Evolutionary conservation across 2,113 vertebrate genomes (phyloP).

Genomic region (Physeter macrocephalus): DNA sequence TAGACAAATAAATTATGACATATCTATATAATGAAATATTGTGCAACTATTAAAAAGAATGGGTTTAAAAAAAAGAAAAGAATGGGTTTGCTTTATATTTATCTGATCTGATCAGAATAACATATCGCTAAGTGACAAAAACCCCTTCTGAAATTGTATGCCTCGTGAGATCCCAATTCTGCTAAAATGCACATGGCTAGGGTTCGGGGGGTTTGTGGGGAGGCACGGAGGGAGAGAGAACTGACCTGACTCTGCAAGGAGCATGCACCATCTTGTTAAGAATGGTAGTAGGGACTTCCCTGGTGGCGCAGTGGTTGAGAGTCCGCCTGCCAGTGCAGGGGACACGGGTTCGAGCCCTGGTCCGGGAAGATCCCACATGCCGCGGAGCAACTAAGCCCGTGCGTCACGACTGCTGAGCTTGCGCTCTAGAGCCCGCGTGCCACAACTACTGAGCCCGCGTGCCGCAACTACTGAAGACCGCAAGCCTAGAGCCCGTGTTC

Average conservation of each 20-base stretch:
- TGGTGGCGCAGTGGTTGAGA: too few relatives aligned
- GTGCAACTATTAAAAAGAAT: background rate
- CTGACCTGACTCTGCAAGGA: background rate
- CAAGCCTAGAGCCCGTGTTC: too few relatives aligned
- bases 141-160: background rate
- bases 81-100: background rate
- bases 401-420: too few relatives aligned
- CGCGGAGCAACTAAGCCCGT: too few relatives aligned
- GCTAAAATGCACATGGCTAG: rapidly evolving
- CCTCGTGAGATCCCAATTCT: too few relatives aligned
- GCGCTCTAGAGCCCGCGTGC: too few relatives aligned
- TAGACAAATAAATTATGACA: background rate
- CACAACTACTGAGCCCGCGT: too few relatives aligned
- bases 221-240: background rate
- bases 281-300: too few relatives aligned
- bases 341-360: too few relatives aligned
- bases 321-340: too few relatives aligned
- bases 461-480: too few relatives aligned
- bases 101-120: background rate
- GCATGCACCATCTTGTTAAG: background rate
- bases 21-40: background rate
- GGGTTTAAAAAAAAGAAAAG: background rate
- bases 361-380: too few relatives aligned
- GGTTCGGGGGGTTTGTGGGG: background rate
- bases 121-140: background rate